Conservation (phyloP, 1,140 invertebrate genomes). For the Pseudomyrmex sp. region DNA sequence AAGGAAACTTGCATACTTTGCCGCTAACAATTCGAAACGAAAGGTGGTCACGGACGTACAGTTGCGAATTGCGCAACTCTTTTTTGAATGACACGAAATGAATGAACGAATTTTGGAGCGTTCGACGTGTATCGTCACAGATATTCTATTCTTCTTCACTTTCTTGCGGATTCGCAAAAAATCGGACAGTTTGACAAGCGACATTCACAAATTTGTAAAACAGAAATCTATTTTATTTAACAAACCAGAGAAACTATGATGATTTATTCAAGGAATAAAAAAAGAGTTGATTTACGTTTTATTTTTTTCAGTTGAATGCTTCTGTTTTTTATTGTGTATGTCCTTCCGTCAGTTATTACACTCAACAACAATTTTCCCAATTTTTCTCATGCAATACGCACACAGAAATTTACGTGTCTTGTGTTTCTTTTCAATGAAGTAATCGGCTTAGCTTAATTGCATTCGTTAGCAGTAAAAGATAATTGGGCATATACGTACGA, state of each 20-base stretch:
- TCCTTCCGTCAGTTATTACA: not conserved
- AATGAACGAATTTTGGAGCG: slow-evolving; percentile 18
- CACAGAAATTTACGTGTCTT: not conserved
- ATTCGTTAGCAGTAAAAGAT: slow-evolving; percentile 33
- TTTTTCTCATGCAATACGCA: slow-evolving; percentile 31
- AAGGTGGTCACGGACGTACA: slow-evolving; percentile 53
- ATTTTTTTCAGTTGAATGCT: not conserved
- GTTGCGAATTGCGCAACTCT: slow-evolving; percentile 56
- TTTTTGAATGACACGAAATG: slow-evolving; percentile 57
- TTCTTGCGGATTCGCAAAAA: not conserved
- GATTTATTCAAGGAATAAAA: not conserved
- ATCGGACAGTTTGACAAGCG: not conserved
- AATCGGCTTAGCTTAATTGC: slow-evolving; percentile 45
- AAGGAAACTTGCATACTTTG: slow-evolving; percentile 52
- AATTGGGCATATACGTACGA: slow-evolving; percentile 22
- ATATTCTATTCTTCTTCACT: not conserved
- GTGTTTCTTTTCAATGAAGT: slow-evolving; percentile 13
- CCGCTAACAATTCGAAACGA: slow-evolving; percentile 65
- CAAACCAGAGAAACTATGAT: too few species aligned
- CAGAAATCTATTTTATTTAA: not conserved
- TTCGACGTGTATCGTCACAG: too few species aligned
- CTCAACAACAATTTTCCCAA: slow-evolving; percentile 41
- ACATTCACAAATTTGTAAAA: not conserved
- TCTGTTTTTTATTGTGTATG: not conserved
- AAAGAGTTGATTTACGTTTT: not conserved